Evolutionary conservation across 1,140 invertebrate genomes (phyloP).

Genomic region (Thalassaphorura encarpata): DNA sequence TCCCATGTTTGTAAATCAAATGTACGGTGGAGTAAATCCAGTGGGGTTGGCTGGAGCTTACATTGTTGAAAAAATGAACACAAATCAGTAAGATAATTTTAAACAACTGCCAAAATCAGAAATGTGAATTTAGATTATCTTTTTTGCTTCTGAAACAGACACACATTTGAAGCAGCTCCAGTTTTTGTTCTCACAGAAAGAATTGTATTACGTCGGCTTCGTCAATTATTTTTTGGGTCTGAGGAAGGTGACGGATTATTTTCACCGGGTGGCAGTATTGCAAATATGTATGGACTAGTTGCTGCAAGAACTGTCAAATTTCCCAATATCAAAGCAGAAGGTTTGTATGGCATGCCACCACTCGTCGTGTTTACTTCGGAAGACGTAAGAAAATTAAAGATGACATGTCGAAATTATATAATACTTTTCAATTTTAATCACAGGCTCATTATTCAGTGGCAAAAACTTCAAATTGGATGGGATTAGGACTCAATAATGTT

Average conservation of each 20-base stretch:
- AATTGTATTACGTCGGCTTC: slow-evolving; percentile 35
- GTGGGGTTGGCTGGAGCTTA: slow-evolving; percentile 62
- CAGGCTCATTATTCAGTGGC: slow-evolving; percentile 77
- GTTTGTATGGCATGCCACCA: slow-evolving; percentile 48
- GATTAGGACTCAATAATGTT: slow-evolving; percentile 65
- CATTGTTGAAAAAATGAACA: slow-evolving; percentile 64
- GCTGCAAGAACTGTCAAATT: slow-evolving; percentile 60
- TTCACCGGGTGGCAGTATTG: slow-evolving; percentile 66
- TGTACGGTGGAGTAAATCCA: slow-evolving; percentile 60
- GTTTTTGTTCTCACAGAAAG: slow-evolving; percentile 31
- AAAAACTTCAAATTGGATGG: slow-evolving; percentile 68
- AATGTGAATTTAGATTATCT: neutral
- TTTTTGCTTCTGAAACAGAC: slow-evolving; percentile 17
- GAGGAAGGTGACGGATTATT: slow-evolving; percentile 50
- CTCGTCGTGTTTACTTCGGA: slow-evolving; percentile 62
- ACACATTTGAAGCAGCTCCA: slow-evolving; percentile 34
- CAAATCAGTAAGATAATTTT: slow-evolving; percentile 53
- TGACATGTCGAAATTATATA: neutral
- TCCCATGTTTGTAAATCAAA: slow-evolving; percentile 61
- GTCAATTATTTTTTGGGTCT: slow-evolving; percentile 32
- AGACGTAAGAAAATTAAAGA: slow-evolving; percentile 44
- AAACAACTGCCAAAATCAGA: slow-evolving; percentile 21
- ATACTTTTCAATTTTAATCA: neutral
- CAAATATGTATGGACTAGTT: slow-evolving; percentile 75
- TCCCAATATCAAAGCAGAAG: slow-evolving; percentile 63